Evolutionary conservation across 2,888 invertebrate genomes (phyloP).

Genomic region (Archaeoteleia sp.): DNA sequence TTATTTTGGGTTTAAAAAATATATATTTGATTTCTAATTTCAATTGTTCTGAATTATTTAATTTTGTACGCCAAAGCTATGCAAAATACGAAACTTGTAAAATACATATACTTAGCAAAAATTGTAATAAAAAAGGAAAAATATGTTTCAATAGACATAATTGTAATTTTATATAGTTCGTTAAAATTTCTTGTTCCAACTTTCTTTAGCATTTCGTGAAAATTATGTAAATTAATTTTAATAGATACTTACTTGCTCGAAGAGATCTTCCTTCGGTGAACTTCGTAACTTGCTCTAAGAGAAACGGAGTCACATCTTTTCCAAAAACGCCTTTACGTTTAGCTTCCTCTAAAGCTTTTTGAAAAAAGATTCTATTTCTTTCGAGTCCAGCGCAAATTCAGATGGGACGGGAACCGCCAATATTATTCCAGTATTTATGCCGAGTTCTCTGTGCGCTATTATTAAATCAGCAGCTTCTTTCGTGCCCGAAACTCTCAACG

Average conservation of each 20-base stretch:
- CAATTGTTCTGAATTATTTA: too few relatives aligned
- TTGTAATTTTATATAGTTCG: too few relatives aligned
- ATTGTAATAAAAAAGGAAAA: neutral
- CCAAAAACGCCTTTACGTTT: constrained; percentile 81
- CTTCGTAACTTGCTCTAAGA: constrained; percentile 85
- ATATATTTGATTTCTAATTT: too few relatives aligned
- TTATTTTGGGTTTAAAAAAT: too few relatives aligned
- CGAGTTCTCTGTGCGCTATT: constrained; percentile 76
- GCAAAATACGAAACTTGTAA: too few relatives aligned
- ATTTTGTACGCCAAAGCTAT: too few relatives aligned
- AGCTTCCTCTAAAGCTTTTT: constrained; percentile 81
- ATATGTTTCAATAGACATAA: neutral
- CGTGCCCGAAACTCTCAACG: constrained; percentile 81
- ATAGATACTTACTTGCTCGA: constrained; percentile 83
- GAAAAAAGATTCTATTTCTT: constrained; percentile 83
- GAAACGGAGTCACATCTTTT: constrained; percentile 94
- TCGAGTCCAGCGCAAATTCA: constrained; percentile 79
- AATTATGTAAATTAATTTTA: neutral
- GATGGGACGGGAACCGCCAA: constrained; percentile 94
- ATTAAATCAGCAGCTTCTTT: constrained; percentile 85
- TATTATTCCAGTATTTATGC: constrained; percentile 84
- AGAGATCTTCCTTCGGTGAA: constrained; percentile 90
- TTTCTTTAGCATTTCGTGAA: too few relatives aligned
- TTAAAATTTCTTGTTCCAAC: too few relatives aligned
- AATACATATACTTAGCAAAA: too few relatives aligned